A percentile compares a stretch with the other conserved stretches of the same genome.
phyloP scores from a whole-genome alignment of 2,113 vertebrate species.

The Hirundichthys speculiger region DNA sequence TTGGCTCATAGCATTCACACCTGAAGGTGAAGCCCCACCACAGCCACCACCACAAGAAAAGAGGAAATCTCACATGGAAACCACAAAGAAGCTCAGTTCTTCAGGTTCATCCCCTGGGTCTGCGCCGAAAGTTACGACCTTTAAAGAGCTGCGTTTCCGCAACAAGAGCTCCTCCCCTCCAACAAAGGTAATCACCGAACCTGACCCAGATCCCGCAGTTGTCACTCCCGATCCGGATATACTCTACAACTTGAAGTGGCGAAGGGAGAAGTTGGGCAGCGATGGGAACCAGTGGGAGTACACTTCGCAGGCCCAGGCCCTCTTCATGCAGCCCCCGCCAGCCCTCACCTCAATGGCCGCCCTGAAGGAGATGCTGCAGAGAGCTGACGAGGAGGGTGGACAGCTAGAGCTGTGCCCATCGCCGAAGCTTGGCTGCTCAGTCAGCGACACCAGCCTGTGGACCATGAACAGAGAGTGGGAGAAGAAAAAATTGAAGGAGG shows the following conservation, averaged over 20 bases:
- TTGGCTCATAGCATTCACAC: constrained; percentile 95
- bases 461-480: constrained; percentile 57
- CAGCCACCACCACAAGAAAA: constrained; percentile 65
- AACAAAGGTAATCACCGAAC: constrained; percentile 66
- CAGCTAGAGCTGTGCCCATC: constrained; percentile 59
- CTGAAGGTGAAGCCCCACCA: constrained; percentile 81
- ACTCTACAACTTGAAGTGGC: constrained; percentile 82
- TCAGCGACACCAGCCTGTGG: constrained; percentile 68
- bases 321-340: constrained; percentile 73
- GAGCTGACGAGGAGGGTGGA: constrained; percentile 78
- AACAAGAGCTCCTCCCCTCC: constrained; percentile 74
- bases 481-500: too few relatives aligned
- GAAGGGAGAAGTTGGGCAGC: constrained; percentile 68
- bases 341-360: constrained; percentile 81
- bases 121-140: constrained; percentile 88
- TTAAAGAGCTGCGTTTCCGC: constrained; percentile 90
- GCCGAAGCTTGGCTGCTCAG: constrained; percentile 69
- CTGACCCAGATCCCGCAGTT: constrained; percentile 77
- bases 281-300: constrained; percentile 77
- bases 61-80: constrained; percentile 45
- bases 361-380: constrained; percentile 85
- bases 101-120: constrained; percentile 36
- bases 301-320: constrained; percentile 78
- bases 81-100: constrained; percentile 36
- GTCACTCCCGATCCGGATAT: constrained; percentile 82